phyloP scores from a whole-genome alignment of 2,888 invertebrate genomes.

The Morpho achilles region DNA sequence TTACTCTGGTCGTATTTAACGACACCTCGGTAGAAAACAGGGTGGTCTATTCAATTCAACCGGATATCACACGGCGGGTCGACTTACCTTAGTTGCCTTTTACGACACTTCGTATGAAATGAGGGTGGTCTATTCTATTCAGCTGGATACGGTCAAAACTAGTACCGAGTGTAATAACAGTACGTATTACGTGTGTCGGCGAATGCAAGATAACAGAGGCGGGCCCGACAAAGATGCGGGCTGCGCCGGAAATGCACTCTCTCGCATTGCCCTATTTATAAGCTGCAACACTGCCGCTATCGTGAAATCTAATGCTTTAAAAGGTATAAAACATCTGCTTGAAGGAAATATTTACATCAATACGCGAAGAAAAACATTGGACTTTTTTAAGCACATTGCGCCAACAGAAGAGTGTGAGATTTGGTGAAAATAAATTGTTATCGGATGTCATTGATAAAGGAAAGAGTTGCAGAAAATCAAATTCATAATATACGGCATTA shows the following conservation, averaged over 20 bases:
- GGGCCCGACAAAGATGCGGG: conserved; percentile 46
- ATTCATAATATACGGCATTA: neutral
- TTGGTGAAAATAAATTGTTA: no score
- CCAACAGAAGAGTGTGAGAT: no score
- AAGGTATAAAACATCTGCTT: neutral
- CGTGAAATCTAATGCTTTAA: conserved; percentile 8
- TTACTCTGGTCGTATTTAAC: no score
- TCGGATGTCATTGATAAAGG: no score
- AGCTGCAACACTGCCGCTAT: conserved; percentile 33
- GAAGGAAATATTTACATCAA: neutral
- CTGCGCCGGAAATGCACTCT: conserved; percentile 59
- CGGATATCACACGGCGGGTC: no score
- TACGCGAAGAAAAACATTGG: neutral
- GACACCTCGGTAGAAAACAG: no score
- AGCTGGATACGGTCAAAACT: conserved; percentile 2
- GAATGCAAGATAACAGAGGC: conserved; percentile 37
- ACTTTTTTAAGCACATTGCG: no score
- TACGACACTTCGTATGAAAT: no score
- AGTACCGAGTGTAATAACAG: conserved; percentile 22
- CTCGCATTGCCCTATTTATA: conserved; percentile 64
- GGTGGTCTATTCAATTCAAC: no score
- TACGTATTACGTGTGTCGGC: conserved; percentile 30
- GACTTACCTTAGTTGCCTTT: no score
- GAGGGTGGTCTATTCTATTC: no score
- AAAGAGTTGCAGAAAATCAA: no score